Conservation (phyloP, 2,888 invertebrate species). For the Tridacna crocea region DNA sequence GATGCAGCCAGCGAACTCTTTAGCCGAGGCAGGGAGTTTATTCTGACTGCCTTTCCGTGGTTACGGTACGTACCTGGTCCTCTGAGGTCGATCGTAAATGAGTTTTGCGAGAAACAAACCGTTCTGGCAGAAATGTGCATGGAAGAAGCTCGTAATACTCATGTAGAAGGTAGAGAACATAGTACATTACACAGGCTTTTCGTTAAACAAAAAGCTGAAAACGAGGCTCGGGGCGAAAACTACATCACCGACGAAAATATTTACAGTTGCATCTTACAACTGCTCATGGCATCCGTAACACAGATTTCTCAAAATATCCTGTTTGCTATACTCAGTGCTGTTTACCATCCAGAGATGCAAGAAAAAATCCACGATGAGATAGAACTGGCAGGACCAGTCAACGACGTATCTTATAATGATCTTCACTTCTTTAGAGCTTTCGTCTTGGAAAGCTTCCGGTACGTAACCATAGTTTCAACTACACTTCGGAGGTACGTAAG, state of each 20-base stretch:
- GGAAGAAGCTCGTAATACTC: neutral
- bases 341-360: neutral
- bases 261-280: slow-evolving; percentile 6
- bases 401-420: neutral
- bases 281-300: neutral
- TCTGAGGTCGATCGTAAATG: neutral
- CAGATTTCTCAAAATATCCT: neutral
- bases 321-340: neutral
- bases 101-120: neutral
- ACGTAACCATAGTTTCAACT: neutral
- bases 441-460: slow-evolving; percentile 9
- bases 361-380: neutral
- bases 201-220: neutral
- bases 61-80: slow-evolving; percentile 1
- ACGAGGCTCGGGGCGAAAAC: neutral
- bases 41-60: slow-evolving; percentile 9
- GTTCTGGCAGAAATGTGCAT: neutral
- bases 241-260: slow-evolving; percentile 11
- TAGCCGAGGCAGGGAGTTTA: neutral
- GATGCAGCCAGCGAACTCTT: slow-evolving; percentile 8
- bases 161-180: neutral
- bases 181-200: slow-evolving; percentile 3
- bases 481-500: neutral
- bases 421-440: slow-evolving; percentile 5
- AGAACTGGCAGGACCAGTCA: neutral